phyloP scores from a whole-genome alignment of 2,888 invertebrate genomes.

The Cheilosia grossa region DNA sequence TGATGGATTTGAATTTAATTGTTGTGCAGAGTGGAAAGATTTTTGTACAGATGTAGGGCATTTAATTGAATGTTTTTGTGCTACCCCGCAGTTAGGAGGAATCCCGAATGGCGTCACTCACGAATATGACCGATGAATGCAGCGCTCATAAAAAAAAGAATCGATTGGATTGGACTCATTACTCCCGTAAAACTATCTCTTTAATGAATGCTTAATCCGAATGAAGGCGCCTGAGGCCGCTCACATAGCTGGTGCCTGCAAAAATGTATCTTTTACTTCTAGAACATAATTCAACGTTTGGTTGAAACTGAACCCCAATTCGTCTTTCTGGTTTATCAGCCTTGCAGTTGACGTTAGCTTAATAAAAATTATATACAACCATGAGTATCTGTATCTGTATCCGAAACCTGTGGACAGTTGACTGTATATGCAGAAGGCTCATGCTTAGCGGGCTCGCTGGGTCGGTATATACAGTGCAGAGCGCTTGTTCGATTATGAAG shows the following conservation, averaged over 20 bases:
- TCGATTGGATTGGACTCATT: conserved; percentile 18
- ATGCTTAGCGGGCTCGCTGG: conserved; percentile 8
- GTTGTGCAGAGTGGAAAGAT: neutral
- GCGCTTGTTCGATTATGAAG: conserved; percentile 68
- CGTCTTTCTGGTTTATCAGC: conserved; percentile 40
- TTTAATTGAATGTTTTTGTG: neutral
- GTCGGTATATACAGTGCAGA: neutral
- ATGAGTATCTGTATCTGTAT: conserved; percentile 1
- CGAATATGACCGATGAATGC: conserved; percentile 1
- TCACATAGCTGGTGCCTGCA: neutral
- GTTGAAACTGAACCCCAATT: conserved; percentile 29
- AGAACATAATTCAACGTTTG: conserved; percentile 39
- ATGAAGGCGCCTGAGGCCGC: neutral
- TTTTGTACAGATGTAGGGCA: neutral
- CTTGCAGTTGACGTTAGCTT: conserved; percentile 21
- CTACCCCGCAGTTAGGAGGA: neutral
- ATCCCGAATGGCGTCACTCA: conserved; percentile 5
- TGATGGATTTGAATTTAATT: conserved; percentile 31
- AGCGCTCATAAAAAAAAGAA: neutral
- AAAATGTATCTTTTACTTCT: conserved; percentile 18
- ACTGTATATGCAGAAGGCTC: conserved; percentile 10
- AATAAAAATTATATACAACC: conserved; percentile 20
- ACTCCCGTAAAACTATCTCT: conserved; percentile 3
- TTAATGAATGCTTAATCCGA: conserved; percentile 27
- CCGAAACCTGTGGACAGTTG: conserved; percentile 23